Base-by-base conservation (phyloP, 2,888 invertebrate species). In the Geophilus truncorum region DNA sequence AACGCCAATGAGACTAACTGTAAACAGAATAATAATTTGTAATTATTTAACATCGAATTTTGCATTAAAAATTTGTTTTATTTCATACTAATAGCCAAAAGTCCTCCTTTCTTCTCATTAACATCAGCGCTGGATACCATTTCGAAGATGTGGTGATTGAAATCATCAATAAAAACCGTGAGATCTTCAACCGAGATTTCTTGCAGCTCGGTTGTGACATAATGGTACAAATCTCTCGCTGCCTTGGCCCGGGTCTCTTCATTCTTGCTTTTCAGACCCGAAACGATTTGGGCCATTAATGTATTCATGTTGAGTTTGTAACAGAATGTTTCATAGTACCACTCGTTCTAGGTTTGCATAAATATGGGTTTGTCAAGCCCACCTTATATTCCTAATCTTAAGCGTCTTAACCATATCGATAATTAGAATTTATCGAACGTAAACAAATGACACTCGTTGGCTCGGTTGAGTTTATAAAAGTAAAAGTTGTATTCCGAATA, bases 91-190 rank as follows among this genome's bases (percentile, higher is more conserved):
- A 98, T 98, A 7, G 97, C 97, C 81, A 97, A 88, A 83, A 97
- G 96, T 80, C 96, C 97, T 81, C 97, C 97, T 88, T 97, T 97
- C 86, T 95, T 95, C 87, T 97, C 97, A 88, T 95, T 94, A 40
- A 94, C 92, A 87, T 98, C 97, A 76, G 93, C 92, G 84, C 95
- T 94, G 15, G 95, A 94, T 1, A 97, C 95, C 97, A 98, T 96
- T 87, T 96, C 95, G 87, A 95, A 95, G 83, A 98, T 97, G 86
- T 96, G 94, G 86, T 95, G 94, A 87, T 97, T 97, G 86, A 97
- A 96, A 84, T 95, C 95, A 86, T 98, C 97, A 87, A 97, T 92
- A 86, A 98, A 97, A 82, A 92, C 90, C 28, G 93, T 93, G 83
- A 96, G 91, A 86, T 97, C 97, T 86, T 97, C 97, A 81, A 93